Conservation (phyloP, 1,140 invertebrate genomes). For the Zophobas atratus region DNA sequence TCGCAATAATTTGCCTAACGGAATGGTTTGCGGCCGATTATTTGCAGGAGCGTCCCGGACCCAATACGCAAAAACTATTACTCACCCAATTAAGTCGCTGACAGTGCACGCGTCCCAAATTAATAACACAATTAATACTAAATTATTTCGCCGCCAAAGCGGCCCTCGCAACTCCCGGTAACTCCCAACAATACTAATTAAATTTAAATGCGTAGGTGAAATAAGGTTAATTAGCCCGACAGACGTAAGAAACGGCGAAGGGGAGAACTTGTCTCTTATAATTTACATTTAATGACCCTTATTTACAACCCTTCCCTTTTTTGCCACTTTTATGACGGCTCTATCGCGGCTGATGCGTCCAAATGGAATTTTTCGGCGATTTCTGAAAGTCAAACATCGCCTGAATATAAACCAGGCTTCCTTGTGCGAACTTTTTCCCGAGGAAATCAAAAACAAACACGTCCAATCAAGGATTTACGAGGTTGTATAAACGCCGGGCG, state of each 20-base stretch:
- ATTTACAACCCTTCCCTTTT: conserved; percentile 10
- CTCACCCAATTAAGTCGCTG: conserved; percentile 16
- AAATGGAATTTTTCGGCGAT: conserved; percentile 4
- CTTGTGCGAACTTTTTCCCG: neutral
- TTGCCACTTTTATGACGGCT: conserved; percentile 5
- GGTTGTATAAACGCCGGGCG: neutral
- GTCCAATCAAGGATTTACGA: conserved; percentile 1
- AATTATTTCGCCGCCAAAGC: conserved; percentile 20
- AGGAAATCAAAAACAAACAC: neutral
- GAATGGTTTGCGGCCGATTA: neutral
- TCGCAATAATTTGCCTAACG: conserved; percentile 12
- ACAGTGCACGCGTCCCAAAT: conserved; percentile 21
- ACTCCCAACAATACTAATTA: conserved; percentile 37
- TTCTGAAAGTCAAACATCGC: neutral
- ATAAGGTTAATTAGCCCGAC: conserved; percentile 32
- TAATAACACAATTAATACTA: conserved; percentile 38
- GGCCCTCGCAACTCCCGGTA: neutral
- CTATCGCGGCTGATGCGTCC: conserved; percentile 6
- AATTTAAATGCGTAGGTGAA: conserved; percentile 41
- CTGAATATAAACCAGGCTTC: neutral
- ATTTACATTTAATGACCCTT: conserved; percentile 40
- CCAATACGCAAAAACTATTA: conserved; percentile 19
- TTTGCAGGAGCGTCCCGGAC: neutral
- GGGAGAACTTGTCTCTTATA: conserved; percentile 34
- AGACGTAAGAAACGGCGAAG: conserved; percentile 32